Evolutionary conservation across 2,888 invertebrate genomes (phyloP).

Genomic region (Pterobdella sp.): DNA sequence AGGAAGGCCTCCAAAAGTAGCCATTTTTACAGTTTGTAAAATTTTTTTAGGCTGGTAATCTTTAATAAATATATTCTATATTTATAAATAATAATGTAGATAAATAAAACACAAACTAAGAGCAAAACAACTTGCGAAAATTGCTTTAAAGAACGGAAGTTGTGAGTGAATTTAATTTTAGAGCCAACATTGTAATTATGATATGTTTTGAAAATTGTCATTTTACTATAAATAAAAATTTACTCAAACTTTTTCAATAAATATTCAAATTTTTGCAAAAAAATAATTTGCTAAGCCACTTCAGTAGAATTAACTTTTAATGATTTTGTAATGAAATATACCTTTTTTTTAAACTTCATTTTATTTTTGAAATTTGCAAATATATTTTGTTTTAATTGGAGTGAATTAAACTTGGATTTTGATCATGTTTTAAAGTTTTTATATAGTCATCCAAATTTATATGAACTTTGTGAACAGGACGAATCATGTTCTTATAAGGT

Average conservation of each 20-base stretch:
- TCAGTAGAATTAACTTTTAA: neutral
- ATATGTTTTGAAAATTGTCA: neutral
- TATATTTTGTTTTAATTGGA: neutral
- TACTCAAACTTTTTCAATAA: neutral
- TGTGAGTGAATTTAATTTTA: neutral
- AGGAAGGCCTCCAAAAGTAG: slow-evolving; percentile 35
- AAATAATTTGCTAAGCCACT: neutral
- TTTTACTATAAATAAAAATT: neutral
- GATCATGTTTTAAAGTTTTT: neutral
- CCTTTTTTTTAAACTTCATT: neutral
- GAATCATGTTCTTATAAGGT: neutral
- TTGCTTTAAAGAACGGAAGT: slow-evolving; percentile 3
- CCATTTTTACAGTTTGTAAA: slow-evolving; percentile 22
- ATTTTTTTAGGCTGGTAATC: neutral
- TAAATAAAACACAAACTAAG: neutral
- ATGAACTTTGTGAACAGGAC: neutral
- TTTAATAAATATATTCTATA: neutral
- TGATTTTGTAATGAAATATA: neutral
- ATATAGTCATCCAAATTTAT: neutral
- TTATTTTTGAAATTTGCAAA: neutral
- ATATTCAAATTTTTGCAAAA: neutral
- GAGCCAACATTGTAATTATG: neutral
- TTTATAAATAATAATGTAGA: neutral
- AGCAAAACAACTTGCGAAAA: neutral
- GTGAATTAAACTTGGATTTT: neutral